Base-by-base conservation (phyloP, 2,888 invertebrate genomes). In the Stenichneumon culpator region DNA sequence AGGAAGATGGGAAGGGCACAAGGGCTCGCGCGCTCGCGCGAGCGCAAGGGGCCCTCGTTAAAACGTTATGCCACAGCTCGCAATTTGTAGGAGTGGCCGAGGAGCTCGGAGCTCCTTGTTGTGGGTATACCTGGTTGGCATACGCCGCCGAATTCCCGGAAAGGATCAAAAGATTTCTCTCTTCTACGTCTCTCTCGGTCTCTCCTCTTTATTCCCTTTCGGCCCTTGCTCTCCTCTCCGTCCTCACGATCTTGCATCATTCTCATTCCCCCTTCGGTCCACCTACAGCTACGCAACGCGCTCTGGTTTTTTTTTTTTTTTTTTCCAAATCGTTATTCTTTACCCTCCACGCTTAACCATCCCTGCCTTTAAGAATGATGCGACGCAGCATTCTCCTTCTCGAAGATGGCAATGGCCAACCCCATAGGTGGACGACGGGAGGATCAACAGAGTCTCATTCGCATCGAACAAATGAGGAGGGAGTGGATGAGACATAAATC, bases 401-500 rank as follows among this genome's bases (percentile, higher is more conserved):
- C 22, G 14, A 60, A 60, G 25, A 60, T 28, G 60, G 60, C 60
- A 28, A 60, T 28, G 60, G 60, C 11, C 60, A 60, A 60, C 60
- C 60, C 79, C 68, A 50, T 68, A 32, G 54, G 50, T 32, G 52
- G 47, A 50, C 32, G 68, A 69, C 39, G n/a, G 63, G 60, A 54
- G 39, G 83, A 54, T 70, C 73, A 65, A 36, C 32, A 47, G 65
- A 28, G 25, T 63, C 73, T 74, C 68, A 28, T 74, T 82, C 68
- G 82, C 70, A 52, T 82, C 79, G 70, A 82, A 82, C 82, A 79
- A 84, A 79, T 79, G 82, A 79, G 82, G 65, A 52, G 65, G 68
- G 63, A 69, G 44, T 44, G 54, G 69, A 63, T 88, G 84, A 86
- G 88, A 89, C 91, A 93, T 92, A 93, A 93, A 93, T 92, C 89